Conservation (phyloP, 2,113 vertebrate species). For the Apodemus speciosus region DNA sequence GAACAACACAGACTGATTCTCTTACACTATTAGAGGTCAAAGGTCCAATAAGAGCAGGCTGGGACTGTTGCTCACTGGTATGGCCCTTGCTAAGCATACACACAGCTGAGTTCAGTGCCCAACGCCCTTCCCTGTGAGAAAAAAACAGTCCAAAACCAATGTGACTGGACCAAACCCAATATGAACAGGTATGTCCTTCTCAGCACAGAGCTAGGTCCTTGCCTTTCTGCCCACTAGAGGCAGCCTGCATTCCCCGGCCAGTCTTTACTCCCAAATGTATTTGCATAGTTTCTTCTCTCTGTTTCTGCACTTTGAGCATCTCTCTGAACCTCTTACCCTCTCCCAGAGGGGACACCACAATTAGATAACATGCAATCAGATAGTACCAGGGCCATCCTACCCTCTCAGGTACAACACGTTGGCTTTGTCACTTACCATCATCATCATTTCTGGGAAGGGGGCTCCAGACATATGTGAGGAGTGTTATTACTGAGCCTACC, state of each 20-base stretch:
- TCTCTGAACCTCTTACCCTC: not conserved
- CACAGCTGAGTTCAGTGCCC: not conserved
- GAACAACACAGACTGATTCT: not conserved
- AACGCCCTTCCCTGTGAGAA: not conserved
- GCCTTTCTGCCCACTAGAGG: not conserved
- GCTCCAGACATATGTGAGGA: not conserved
- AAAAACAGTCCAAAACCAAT: not conserved
- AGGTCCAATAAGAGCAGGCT: not conserved
- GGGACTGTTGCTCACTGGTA: not conserved
- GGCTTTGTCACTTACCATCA: not conserved
- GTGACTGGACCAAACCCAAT: not conserved
- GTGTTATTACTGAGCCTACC: not conserved
- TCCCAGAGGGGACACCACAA: not conserved
- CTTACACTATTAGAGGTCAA: not conserved
- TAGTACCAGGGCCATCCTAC: not conserved
- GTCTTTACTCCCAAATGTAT: not conserved
- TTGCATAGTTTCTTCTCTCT: not conserved
- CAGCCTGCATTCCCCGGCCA: not conserved
- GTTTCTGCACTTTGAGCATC: not conserved
- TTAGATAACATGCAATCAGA: not conserved
- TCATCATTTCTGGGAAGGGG: not conserved
- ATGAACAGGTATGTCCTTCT: not conserved
- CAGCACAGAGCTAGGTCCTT: not conserved
- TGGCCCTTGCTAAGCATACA: not conserved
- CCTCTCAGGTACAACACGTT: not conserved